Evolutionary conservation across 2,113 vertebrate genomes (phyloP), one percentile per base, ranked within the genome.

Genomic region (Rafetus swinhoei): DNA sequence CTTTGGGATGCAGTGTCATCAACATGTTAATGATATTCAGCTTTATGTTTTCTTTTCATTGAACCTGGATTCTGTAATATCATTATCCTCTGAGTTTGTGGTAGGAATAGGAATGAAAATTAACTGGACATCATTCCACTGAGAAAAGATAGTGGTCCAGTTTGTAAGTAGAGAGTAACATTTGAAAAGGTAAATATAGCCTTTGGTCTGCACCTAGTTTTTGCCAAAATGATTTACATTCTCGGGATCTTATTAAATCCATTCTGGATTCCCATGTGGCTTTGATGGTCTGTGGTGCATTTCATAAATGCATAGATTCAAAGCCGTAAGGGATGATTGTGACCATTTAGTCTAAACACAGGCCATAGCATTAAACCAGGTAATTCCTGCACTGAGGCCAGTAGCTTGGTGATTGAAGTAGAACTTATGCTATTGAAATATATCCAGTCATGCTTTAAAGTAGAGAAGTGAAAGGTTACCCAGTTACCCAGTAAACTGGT

Each of bases 221-320:
- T 92, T 94, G 16, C 19, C 69, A 80, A 56, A 85, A 56, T 80
- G 82, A 19, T 90, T 84, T 59, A 21, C n/a, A 32, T 3, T 81
- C 84, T 85, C 19, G 9, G 55, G 3, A 24, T 57, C 27, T 39
- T 25, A 21, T 0, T 85, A 55, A 13, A 12, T 80, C 0, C 0
- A 1, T 59, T 45, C 52, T 65, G 57, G 56, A 27, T 77, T 76
- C 12, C 62, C 21, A 54, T 53, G 10, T 89, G 52, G 56, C 54
- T 80, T 82, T 55, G 21, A 3, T 72, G 35, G n/a, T 79, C 6
- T 92, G 77, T 65, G 80, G 27, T 80, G 65, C 19, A 13, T 62
- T 88, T 76, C 56, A 54, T 13, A 21, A 81, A 7, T 69, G 16
- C 1, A 1, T 27, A 9, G 12, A 2, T 84, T 9, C 81, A 29